Conservation (phyloP, 2,888 invertebrate genomes). For the Cheilosia impressa region DNA sequence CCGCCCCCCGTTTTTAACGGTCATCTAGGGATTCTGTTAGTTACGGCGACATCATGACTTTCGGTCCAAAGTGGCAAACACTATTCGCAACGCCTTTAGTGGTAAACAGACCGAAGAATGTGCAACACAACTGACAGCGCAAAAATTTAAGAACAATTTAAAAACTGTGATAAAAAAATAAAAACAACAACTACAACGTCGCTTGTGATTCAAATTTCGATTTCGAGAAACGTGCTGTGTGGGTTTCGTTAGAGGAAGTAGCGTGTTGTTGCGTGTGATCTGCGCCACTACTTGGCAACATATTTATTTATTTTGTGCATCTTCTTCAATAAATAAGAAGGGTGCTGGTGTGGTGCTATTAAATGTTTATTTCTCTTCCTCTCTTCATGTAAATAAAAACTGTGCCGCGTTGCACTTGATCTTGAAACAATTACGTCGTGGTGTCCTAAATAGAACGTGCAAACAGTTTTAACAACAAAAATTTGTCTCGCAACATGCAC, state of each 20-base stretch:
- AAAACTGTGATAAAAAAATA: not conserved
- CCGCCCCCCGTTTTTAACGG: slow-evolving; percentile 57
- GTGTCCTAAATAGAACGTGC: slow-evolving; percentile 39
- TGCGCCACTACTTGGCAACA: slow-evolving; percentile 38
- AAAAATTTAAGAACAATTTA: slow-evolving; percentile 23
- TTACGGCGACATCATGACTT: slow-evolving; percentile 30
- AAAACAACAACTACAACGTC: not conserved
- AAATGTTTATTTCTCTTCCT: slow-evolving; percentile 14
- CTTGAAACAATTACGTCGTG: slow-evolving; percentile 63
- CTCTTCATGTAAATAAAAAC: slow-evolving; percentile 1
- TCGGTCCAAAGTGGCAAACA: slow-evolving; percentile 35
- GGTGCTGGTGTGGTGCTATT: slow-evolving; percentile 10
- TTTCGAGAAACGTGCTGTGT: slow-evolving; percentile 21
- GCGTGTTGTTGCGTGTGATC: slow-evolving; percentile 9
- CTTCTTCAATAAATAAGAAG: slow-evolving; percentile 38
- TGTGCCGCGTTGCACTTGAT: slow-evolving; percentile 55
- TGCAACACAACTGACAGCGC: slow-evolving; percentile 20
- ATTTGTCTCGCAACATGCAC: slow-evolving; percentile 32
- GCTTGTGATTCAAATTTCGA: slow-evolving; percentile 10
- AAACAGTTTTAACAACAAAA: slow-evolving; percentile 16
- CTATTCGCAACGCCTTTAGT: slow-evolving; percentile 18
- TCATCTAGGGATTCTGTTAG: slow-evolving; percentile 68
- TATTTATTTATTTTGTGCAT: slow-evolving; percentile 6
- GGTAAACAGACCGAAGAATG: slow-evolving; percentile 38
- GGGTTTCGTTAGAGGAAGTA: slow-evolving; percentile 17